Evolutionary conservation across 2,113 vertebrate species (phyloP).

Genomic region (Ranitomeya variabilis): DNA sequence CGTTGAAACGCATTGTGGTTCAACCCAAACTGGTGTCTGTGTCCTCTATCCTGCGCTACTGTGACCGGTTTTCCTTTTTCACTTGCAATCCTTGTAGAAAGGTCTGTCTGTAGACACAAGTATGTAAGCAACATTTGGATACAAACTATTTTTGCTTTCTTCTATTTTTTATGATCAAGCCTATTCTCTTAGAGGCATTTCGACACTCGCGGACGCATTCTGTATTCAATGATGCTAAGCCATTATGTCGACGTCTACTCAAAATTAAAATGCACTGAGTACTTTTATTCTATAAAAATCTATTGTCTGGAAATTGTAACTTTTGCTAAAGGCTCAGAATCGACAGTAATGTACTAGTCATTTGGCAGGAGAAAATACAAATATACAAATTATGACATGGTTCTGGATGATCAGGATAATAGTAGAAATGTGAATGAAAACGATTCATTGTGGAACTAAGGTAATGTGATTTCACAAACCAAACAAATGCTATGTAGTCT

Average conservation of each 20-base stretch:
- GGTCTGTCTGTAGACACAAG: neutral
- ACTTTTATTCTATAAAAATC: constrained; percentile 39
- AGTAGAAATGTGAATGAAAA: constrained; percentile 31
- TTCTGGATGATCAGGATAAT: neutral
- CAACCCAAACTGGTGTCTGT: no score
- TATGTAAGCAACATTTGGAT: neutral
- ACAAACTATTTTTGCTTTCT: neutral
- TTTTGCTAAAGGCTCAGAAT: constrained; percentile 31
- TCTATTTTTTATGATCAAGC: neutral
- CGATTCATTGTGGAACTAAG: constrained; percentile 11
- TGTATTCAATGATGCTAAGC: neutral
- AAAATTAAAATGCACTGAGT: constrained; percentile 43
- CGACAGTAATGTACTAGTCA: constrained; percentile 13
- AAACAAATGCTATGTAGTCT: neutral
- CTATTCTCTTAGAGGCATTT: constrained; percentile 23
- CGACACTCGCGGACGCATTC: constrained; percentile 8
- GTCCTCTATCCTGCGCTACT: no score
- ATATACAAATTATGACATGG: constrained; percentile 28
- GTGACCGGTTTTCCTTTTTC: no score
- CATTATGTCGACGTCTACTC: constrained; percentile 13
- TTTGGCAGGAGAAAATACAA: constrained; percentile 10
- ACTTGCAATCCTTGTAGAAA: no score
- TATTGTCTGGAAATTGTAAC: constrained; percentile 43
- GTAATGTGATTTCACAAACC: constrained; percentile 3
- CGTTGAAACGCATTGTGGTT: no score